Percentiles rank a stretch among this genome's conserved stretches.
Evolutionary conservation across 2,797 vertebrate genomes (phyloP).

Genomic region (Mallotus villosus): DNA sequence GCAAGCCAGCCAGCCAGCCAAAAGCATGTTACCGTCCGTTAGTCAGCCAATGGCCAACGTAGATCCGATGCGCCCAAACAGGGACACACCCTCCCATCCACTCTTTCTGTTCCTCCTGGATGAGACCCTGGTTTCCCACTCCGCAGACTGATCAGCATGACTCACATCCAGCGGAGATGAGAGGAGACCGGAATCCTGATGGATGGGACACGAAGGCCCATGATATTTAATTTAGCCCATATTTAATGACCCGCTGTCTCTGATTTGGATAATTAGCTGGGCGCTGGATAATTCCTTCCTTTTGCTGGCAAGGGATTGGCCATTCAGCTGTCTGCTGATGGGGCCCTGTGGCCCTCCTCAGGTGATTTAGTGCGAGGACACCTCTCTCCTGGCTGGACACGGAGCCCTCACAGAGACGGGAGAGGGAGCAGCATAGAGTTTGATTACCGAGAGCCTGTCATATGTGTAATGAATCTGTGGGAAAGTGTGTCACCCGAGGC

Average conservation of each 20-base stretch:
- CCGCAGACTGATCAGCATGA: conserved; percentile 35
- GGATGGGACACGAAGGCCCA: conserved; percentile 41
- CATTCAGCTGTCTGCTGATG: conserved; percentile 30
- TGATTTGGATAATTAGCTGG: conserved; percentile 57
- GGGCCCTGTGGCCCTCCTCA: conserved; percentile 18
- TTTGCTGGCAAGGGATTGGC: conserved; percentile 22
- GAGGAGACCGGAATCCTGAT: conserved; percentile 41
- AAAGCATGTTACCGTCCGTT: conserved; percentile 22
- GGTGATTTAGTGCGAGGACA: conserved; percentile 15
- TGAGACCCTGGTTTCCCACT: neutral
- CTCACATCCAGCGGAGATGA: conserved; percentile 27
- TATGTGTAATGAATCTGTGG: neutral
- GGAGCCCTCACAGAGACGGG: neutral
- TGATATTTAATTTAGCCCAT: conserved; percentile 51
- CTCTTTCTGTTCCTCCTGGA: neutral
- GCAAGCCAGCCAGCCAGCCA: conserved; percentile 21
- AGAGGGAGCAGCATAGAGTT: too few relatives aligned
- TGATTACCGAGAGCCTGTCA: neutral
- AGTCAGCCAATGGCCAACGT: conserved; percentile 22
- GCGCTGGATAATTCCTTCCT: conserved; percentile 27
- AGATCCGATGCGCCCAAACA: neutral
- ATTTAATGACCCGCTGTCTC: conserved; percentile 49
- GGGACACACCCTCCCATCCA: neutral
- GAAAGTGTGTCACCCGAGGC: neutral
- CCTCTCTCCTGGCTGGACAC: neutral